A percentile compares a stretch with the other conserved stretches of the same genome.
phyloP scores from a whole-genome alignment of 2,113 vertebrate species.

The Thunnus thynnus region DNA sequence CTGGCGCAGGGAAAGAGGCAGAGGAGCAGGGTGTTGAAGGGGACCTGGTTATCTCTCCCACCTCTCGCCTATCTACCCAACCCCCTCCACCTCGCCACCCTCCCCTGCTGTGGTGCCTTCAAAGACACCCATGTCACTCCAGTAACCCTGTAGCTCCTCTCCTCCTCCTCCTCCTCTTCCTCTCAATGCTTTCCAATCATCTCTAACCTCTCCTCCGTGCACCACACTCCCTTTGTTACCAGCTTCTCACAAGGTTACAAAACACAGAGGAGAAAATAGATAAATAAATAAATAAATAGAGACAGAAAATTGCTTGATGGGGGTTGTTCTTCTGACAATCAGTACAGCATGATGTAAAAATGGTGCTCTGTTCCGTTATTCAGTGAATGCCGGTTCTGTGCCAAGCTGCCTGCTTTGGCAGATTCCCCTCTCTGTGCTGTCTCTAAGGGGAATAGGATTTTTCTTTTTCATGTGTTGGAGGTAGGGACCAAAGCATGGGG shows the following conservation, averaged over 20 bases:
- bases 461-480: slow-evolving; percentile 67
- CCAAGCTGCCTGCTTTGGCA: slow-evolving; percentile 69
- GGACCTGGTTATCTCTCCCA: slow-evolving; percentile 68
- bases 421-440: slow-evolving; percentile 43
- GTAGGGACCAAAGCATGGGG: slow-evolving; percentile 67
- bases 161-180: slow-evolving; percentile 32
- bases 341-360: slow-evolving; percentile 65
- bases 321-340: slow-evolving; percentile 63
- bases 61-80: slow-evolving; percentile 58
- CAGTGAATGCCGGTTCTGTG: slow-evolving; percentile 56
- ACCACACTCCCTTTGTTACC: slow-evolving; percentile 43
- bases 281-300: slow-evolving; percentile 38
- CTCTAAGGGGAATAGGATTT: slow-evolving; percentile 62
- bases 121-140: slow-evolving; percentile 76
- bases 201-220: slow-evolving; percentile 39
- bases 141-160: slow-evolving; percentile 45
- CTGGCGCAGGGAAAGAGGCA: slow-evolving; percentile 44
- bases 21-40: slow-evolving; percentile 55
- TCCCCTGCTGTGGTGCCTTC: slow-evolving; percentile 64
- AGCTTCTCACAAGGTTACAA: slow-evolving; percentile 41
- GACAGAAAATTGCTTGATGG: slow-evolving; percentile 57
- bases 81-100: slow-evolving; percentile 24
- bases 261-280: slow-evolving; percentile 42
- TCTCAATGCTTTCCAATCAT: slow-evolving; percentile 47
- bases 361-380: slow-evolving; percentile 48